phyloP scores from a whole-genome alignment of 2,888 invertebrate genomes.

The Hyles lineata region DNA sequence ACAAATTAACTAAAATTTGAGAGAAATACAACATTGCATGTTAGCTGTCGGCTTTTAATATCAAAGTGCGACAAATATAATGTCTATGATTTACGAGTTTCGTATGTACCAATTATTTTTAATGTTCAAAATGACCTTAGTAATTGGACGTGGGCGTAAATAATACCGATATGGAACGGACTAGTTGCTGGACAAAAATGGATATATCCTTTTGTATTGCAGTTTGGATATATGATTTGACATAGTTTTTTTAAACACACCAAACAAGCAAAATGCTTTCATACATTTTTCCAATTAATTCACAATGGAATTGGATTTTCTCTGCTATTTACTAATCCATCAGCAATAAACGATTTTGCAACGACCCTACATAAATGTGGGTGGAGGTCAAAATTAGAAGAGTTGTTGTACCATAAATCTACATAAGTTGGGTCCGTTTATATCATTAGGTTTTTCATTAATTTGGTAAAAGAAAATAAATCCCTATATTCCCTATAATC shows the following conservation, averaged over 20 bases:
- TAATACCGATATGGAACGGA: conserved; percentile 10
- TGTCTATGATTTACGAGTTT: conserved; percentile 7
- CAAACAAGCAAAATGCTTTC: not conserved
- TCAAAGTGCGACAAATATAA: conserved; percentile 13
- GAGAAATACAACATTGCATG: not conserved
- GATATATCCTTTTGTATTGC: not conserved
- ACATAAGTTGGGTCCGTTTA: no score
- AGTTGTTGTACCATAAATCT: no score
- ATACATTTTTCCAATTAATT: no score
- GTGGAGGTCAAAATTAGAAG: no score
- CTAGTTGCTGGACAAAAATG: conserved; percentile 9
- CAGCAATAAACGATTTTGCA: not conserved
- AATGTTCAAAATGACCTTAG: conserved; percentile 25
- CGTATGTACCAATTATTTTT: conserved; percentile 26
- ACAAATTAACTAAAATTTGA: not conserved
- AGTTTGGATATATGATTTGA: not conserved
- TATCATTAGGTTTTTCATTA: no score
- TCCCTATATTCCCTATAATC: no score
- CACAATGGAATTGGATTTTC: no score
- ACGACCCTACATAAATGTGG: no score
- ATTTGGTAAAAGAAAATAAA: no score
- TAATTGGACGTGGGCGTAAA: conserved; percentile 9
- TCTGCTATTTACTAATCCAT: no score
- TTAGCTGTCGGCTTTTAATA: not conserved
- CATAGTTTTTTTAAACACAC: not conserved